Evolutionary conservation across 2,888 invertebrate species (phyloP).

Genomic region (Thalpophila matura): DNA sequence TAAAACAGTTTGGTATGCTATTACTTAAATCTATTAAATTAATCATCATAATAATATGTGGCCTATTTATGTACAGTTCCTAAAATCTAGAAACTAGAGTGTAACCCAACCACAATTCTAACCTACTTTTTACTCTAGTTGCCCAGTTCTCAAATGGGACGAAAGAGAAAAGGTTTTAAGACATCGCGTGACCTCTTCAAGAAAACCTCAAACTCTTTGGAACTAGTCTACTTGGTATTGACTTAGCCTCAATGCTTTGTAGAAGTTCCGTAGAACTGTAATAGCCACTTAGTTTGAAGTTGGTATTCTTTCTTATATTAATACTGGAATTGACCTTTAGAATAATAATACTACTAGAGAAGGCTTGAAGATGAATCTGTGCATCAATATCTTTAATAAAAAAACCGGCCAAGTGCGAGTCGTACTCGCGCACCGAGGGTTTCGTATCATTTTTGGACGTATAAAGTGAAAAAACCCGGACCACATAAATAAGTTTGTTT

Average conservation of each 20-base stretch:
- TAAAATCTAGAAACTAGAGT: not conserved
- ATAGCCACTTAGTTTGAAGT: slow-evolving; percentile 3
- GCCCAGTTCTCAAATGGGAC: slow-evolving; percentile 10
- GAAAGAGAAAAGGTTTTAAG: slow-evolving; percentile 11
- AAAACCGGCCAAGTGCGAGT: too few relatives aligned
- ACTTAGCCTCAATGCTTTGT: slow-evolving; percentile 37
- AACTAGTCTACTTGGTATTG: slow-evolving; percentile 31
- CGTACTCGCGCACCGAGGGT: too few relatives aligned
- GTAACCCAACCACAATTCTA: not conserved
- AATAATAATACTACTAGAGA: too few relatives aligned
- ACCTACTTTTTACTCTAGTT: slow-evolving; percentile 33
- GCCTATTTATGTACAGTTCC: too few relatives aligned
- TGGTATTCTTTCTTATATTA: not conserved
- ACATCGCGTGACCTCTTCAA: slow-evolving; percentile 10
- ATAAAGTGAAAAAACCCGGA: too few relatives aligned
- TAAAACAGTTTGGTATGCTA: not conserved
- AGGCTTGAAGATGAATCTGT: too few relatives aligned
- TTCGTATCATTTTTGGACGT: too few relatives aligned
- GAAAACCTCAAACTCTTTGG: slow-evolving; percentile 32
- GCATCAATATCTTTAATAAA: too few relatives aligned
- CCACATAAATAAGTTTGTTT: too few relatives aligned
- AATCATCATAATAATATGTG: too few relatives aligned
- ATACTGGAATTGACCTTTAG: too few relatives aligned
- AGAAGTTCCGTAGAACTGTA: not conserved
- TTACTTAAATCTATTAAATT: too few relatives aligned